Base-by-base conservation (phyloP, 1,140 invertebrate species). In the Eumeta japonica region DNA sequence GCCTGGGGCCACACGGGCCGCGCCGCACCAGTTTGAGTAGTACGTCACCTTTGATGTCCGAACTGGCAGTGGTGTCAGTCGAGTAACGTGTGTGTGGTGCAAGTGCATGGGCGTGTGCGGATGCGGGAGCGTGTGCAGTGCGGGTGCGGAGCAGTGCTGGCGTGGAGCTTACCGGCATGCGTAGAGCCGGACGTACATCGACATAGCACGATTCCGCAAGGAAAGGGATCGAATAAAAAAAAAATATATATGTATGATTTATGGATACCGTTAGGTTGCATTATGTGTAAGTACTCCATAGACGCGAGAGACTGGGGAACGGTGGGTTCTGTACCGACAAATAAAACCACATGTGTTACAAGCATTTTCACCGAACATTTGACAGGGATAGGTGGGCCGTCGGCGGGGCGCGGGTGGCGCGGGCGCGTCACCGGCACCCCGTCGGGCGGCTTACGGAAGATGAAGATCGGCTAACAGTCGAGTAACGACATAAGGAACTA, bases 1-100 rank as follows among this genome's bases (percentile, higher is more conserved):
- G n/a, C n/a, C n/a, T n/a, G n/a, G n/a, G n/a, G n/a, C n/a, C n/a
- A n/a, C n/a, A n/a, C n/a, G n/a, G n/a, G n/a, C n/a, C n/a, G n/a
- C n/a, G n/a, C n/a, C n/a, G n/a, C n/a, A n/a, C n/a, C n/a, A n/a
- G n/a, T 79, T 79, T 77, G 71, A 77, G 77, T 79, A 79, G 78
- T 79, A 79, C 75, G 77, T 79, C 78, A 79, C 77, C 78, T 75
- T 77, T 76, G 41, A 46, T 34, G 30, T 50, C 50, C 51, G 31
- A 47, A 56, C 41, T 59, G 55, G 48, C 41, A 58, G 53, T 56
- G 66, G 71, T 73, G 68, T 63, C 62, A 57, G 44, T 58, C 50
- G 43, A 52, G 43, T n/a, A n/a, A n/a, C n/a, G n/a, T n/a, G n/a
- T n/a, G n/a, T n/a, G n/a, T n/a, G n/a, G n/a, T n/a, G n/a, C n/a